Evolutionary conservation across 2,888 invertebrate species (phyloP), one percentile per base, ranked within the genome.

Genomic region (Piscicola geometra): DNA sequence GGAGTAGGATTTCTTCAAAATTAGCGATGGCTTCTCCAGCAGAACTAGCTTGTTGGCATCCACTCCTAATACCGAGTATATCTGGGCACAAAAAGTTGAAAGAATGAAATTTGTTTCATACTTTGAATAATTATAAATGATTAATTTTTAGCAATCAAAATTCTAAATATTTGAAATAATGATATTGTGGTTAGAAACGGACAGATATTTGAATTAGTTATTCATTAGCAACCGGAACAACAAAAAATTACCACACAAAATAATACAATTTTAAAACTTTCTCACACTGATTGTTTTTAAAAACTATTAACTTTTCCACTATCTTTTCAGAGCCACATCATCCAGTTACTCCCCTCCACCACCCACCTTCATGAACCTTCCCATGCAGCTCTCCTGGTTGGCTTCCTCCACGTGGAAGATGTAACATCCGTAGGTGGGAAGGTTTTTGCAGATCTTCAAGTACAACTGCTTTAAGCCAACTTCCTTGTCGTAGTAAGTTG

Each of bases 401-500:
- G n/a, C n/a, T 60, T 73, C 73, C 81, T 89, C 89, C 60, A 90
- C 89, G 80, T 88, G 87, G 81, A 89, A 89, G 21, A 90, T 86
- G 78, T 88, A 88, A 83, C 89, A 89, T 56, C 88, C 88, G 82
- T 88, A 89, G 5, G 89, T 88, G 1, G 89, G 89, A 77, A 90
- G 85, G 74, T 89, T 86, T 78, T 88, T 87, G 81, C 89, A 89
- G 76, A 88, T 89, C 82, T 89, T 89, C 75, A 89, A 87, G 83
- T 90, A 90, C 64, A 89, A 84, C 80, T 88, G 88, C 82, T 90
- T 90, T 81, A 90, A 85, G 78, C 88, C 89, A 3, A 88, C 82
- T 81, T 89, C 89, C 72, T 88, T 88, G 81, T 90, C 90, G 81
- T 89, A 90, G 64, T 89, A 88, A 12, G 88, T 88, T 1, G 89